Base-by-base conservation (phyloP, 2,888 invertebrate genomes). In the Xylota sylvarum region DNA sequence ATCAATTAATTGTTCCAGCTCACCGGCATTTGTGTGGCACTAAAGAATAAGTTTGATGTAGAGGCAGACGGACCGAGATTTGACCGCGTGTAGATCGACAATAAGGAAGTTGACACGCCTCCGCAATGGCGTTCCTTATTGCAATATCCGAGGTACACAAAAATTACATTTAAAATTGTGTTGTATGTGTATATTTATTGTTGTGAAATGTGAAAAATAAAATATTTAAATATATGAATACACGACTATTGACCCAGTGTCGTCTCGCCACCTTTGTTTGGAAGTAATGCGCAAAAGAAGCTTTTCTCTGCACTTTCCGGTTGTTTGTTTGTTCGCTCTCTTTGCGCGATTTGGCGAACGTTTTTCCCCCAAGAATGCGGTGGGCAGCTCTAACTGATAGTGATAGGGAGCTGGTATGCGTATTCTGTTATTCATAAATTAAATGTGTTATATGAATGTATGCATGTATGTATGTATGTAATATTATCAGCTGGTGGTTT, bases 131-230 rank as follows among this genome's bases (percentile, higher is more conserved):
- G 46, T 88, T 88, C 67, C 81, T 88, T 27, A 76, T 65, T 62
- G 62, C 88, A 40, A 87, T 88, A 62, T 69, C 87, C 6, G 87
- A 88, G 88, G 88, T 88, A 48, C 5, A 87, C 14, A 62, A 77
- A 7, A 32, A 1, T 37, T 23, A 3, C 40, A 12, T 52, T 37
- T 37, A 50, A 73, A 50, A 32, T 60, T 37, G 27, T 17, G 9
- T 0, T 23, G 1, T 23, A 14, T 48, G 9, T 14, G 17, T 23
- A 23, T 27, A 6, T 43, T 5, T 40, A 35, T 56, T 14, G 12
- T 30, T 56, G 40, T 40, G 14, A 35, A 50, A 55, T 64, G 30
- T 64, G 30, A 46, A 56, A 30, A 23, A 3, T 2, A 56, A 30
- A 12, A 56, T 55, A 30, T 69, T 70, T 32, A 17, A 37, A 17